A percentile compares a stretch with the other conserved stretches of the same genome.
Conservation (phyloP, 2,797 vertebrate genomes). For the Sphenodon punctatus region DNA sequence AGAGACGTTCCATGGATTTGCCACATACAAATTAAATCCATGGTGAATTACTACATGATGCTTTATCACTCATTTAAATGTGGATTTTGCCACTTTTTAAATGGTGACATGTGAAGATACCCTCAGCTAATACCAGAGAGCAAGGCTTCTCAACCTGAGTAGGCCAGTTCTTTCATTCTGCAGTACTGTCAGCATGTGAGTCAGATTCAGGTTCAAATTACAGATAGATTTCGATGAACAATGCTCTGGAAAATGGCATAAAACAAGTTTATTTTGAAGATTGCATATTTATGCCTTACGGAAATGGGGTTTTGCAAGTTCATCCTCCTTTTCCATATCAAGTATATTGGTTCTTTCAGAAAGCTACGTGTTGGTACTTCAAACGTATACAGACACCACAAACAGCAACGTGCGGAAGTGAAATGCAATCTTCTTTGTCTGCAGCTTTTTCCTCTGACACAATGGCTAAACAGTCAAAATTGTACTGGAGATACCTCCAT, state of each 20-base stretch:
- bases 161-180: accelerated
- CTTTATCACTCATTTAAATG: too few relatives aligned
- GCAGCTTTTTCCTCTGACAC: background rate
- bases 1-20: too few relatives aligned
- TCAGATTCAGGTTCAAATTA: background rate
- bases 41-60: too few relatives aligned
- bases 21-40: too few relatives aligned
- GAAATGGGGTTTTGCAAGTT: background rate
- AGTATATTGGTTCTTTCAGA: accelerated
- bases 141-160: accelerated
- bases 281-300: too few relatives aligned
- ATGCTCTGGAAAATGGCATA: background rate
- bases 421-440: background rate
- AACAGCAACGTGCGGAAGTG: accelerated
- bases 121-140: accelerated
- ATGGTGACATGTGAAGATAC: too few relatives aligned
- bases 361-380: background rate
- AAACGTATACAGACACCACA: background rate
- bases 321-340: background rate
- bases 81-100: too few relatives aligned
- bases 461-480: background rate
- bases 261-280: background rate
- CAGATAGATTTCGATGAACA: background rate
- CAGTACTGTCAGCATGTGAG: background rate
- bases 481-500: background rate